Evolutionary conservation across 2,113 vertebrate genomes (phyloP).

Genomic region (Thunnus thynnus): DNA sequence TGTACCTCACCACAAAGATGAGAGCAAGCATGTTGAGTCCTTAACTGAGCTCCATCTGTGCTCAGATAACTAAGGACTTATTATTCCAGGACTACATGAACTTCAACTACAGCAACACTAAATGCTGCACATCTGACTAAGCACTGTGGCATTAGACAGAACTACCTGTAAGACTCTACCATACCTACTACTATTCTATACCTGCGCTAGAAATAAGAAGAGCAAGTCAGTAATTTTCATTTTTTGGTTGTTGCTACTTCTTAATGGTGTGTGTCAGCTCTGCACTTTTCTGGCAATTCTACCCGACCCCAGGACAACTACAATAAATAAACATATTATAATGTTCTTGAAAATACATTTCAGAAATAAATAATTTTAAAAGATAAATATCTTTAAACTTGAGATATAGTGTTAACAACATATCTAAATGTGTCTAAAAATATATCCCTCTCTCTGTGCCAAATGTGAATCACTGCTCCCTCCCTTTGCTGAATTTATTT

Average conservation of each 20-base stretch:
- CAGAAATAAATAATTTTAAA: not conserved
- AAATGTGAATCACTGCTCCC: slow-evolving; percentile 9
- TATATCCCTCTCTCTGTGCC: too few relatives aligned
- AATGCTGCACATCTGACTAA: too few relatives aligned
- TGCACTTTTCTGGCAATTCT: slow-evolving; percentile 6
- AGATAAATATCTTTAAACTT: too few relatives aligned
- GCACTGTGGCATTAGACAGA: too few relatives aligned
- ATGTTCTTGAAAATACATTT: not conserved
- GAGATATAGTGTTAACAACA: too few relatives aligned
- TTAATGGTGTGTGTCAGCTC: not conserved
- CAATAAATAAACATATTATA: not conserved
- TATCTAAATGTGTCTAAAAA: too few relatives aligned
- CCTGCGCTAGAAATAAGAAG: not conserved
- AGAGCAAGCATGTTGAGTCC: too few relatives aligned
- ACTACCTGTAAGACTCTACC: not conserved
- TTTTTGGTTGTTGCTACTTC: not conserved
- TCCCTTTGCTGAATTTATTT: slow-evolving; percentile 65
- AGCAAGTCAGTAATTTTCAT: not conserved
- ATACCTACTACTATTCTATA: not conserved
- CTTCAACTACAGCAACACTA: not conserved
- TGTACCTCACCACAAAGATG: too few relatives aligned
- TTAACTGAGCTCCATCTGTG: too few relatives aligned
- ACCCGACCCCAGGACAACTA: not conserved
- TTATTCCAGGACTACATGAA: too few relatives aligned
- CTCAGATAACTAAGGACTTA: too few relatives aligned